Conservation (phyloP, 1,140 invertebrate species). For the Drosophila insularis region DNA sequence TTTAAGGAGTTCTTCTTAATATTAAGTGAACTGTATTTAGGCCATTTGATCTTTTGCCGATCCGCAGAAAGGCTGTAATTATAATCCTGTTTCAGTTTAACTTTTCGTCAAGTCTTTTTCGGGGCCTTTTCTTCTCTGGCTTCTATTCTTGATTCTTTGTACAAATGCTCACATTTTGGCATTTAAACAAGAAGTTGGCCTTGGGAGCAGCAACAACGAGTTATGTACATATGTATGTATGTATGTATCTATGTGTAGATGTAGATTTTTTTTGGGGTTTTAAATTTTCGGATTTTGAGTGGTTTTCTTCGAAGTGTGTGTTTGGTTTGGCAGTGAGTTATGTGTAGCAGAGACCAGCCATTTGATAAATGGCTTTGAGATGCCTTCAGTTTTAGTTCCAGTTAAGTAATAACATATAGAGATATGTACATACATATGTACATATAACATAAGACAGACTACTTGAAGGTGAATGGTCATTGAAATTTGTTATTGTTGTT, state of each 20-base stretch:
- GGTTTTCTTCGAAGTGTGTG: conserved; percentile 12
- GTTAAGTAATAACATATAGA: conserved; percentile 5
- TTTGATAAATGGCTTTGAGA: conserved; percentile 52
- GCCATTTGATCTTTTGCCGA: background rate
- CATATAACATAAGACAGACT: background rate
- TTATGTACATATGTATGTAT: conserved; percentile 9
- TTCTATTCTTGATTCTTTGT: conserved; percentile 41
- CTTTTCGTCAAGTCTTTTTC: conserved; percentile 46
- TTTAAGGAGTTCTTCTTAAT: background rate
- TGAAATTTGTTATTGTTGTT: conserved; percentile 1
- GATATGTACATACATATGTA: background rate
- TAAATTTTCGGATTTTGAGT: conserved; percentile 24
- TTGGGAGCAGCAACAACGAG: conserved; percentile 63
- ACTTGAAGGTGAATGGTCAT: conserved; percentile 4
- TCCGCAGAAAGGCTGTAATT: background rate
- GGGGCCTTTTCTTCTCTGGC: conserved; percentile 29
- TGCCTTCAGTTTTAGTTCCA: conserved; percentile 32
- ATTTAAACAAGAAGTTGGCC: conserved; percentile 78
- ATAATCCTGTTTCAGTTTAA: conserved; percentile 1
- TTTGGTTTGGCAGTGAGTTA: conserved; percentile 26
- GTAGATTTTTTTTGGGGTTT: conserved; percentile 22
- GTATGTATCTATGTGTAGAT: conserved; percentile 7
- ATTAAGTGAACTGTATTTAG: background rate
- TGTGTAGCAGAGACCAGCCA: conserved; percentile 13
- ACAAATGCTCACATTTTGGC: conserved; percentile 65